A percentile compares a stretch with the other conserved stretches of the same genome.
These are phyloP conservation scores for Prietella phreatophila DNA, from an alignment of 2,113 vertebrate species.

Conservation along the genomic window DNA sequence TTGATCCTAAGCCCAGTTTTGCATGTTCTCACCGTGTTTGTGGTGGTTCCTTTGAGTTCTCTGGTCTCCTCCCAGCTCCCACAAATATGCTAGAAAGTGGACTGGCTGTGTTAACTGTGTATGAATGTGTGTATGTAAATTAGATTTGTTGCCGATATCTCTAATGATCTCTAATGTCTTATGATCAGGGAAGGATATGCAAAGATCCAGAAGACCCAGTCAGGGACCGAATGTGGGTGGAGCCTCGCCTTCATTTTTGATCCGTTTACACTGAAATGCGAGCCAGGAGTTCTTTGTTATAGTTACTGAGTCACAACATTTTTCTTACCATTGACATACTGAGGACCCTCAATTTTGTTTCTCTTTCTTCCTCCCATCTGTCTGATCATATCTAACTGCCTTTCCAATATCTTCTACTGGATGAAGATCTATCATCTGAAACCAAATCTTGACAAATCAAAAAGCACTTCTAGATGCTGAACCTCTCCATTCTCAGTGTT, in stretches of 20 bases:
- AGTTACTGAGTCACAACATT: neutral
- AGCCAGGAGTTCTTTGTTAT: neutral
- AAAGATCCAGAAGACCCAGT: too few relatives aligned
- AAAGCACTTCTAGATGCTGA: neutral
- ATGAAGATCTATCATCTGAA: neutral
- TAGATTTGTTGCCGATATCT: too few relatives aligned
- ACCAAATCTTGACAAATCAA: neutral
- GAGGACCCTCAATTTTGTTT: neutral
- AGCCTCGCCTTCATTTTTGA: too few relatives aligned
- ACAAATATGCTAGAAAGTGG: neutral
- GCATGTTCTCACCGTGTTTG: neutral
- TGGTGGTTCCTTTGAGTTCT: neutral
- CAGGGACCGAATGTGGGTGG: too few relatives aligned
- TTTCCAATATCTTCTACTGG: neutral
- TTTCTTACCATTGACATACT: neutral
- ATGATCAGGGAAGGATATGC: too few relatives aligned
- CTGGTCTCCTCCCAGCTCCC: neutral
- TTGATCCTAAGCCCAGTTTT: neutral
- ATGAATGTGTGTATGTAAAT: neutral
- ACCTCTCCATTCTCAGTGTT: neutral
- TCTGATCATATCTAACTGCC: slow-evolving; percentile 9
- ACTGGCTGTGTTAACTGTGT: neutral
- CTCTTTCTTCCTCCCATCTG: neutral
- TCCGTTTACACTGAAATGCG: too few relatives aligned
- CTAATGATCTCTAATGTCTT: too few relatives aligned